These are phyloP conservation scores for Alouatta palliata DNA, from an alignment of 2,113 vertebrate genomes.

Conservation along the genomic window DNA sequence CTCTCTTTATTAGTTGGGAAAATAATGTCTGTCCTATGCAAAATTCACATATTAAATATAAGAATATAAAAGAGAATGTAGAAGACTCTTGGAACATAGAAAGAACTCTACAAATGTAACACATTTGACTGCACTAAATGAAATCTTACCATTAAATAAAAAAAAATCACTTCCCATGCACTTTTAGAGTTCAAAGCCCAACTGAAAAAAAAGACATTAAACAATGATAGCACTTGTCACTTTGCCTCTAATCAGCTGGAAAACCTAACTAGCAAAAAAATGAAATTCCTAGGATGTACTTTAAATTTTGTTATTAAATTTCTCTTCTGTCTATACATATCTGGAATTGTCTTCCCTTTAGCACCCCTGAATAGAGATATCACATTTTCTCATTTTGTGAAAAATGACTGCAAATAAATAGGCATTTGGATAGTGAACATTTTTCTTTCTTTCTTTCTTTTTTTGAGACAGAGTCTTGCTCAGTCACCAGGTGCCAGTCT, in stretches of 20 bases:
- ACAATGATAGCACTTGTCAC: neutral
- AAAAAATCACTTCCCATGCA: neutral
- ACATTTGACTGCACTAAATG: neutral
- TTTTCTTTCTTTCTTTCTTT: too few relatives aligned
- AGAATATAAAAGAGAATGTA: neutral
- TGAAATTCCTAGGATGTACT: neutral
- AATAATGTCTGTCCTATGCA: neutral
- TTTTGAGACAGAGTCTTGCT: too few relatives aligned
- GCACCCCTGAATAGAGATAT: neutral
- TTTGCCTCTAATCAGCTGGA: neutral
- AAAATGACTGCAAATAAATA: neutral
- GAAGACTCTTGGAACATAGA: neutral
- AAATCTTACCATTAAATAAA: neutral
- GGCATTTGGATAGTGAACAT: too few relatives aligned
- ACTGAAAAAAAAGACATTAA: neutral
- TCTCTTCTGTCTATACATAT: neutral
- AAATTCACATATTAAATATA: neutral
- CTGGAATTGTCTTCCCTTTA: neutral
- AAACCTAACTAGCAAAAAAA: neutral
- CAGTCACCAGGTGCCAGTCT: too few relatives aligned
- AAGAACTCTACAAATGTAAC: neutral
- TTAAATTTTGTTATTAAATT: neutral
- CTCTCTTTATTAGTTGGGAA: neutral
- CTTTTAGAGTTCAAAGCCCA: neutral
- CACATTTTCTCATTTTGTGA: neutral